These are phyloP conservation scores for Marmota monax DNA, from an alignment of 2,113 vertebrate genomes.

Conservation along the genomic window DNA sequence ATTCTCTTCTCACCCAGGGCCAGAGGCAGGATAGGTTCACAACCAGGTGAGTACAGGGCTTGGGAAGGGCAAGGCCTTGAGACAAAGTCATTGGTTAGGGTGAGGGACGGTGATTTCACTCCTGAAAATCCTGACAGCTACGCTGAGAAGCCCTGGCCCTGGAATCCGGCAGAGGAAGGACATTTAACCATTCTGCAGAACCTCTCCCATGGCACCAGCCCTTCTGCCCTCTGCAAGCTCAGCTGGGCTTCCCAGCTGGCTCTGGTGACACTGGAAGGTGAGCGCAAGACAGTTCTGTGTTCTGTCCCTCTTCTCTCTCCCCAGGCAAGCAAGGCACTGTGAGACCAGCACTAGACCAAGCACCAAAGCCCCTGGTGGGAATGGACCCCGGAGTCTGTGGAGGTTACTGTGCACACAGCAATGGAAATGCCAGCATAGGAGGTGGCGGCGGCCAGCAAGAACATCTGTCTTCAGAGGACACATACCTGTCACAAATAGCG, in stretches of 20 bases:
- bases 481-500: fast-evolving
- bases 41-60: fast-evolving
- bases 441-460: too few species aligned
- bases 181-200: fast-evolving
- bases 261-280: too few species aligned
- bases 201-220: neutral
- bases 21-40: neutral
- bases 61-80: neutral
- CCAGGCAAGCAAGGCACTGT: neutral
- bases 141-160: fast-evolving
- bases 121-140: neutral
- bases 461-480: neutral
- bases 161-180: neutral
- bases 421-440: neutral
- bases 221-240: neutral
- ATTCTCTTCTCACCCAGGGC: too few species aligned
- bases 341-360: neutral
- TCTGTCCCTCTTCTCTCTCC: neutral
- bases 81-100: neutral
- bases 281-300: fast-evolving
- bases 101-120: too few species aligned
- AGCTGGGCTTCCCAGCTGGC: neutral
- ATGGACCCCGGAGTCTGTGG: too few species aligned
- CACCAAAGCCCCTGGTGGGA: too few species aligned
- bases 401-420: neutral